Conservation (phyloP, 2,113 vertebrate genomes). For the Passer domesticus region DNA sequence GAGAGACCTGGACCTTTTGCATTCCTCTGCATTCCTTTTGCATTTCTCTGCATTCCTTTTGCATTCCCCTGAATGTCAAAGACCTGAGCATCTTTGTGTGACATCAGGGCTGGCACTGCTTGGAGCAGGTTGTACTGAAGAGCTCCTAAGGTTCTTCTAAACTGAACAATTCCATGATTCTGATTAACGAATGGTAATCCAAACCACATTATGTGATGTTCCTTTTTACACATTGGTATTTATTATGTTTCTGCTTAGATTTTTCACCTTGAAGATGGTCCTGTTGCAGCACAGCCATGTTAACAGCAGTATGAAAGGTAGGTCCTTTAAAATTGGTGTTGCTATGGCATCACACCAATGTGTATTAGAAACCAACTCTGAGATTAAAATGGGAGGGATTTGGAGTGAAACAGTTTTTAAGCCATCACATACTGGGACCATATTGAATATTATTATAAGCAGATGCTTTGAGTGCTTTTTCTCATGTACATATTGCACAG, state of each 20-base stretch:
- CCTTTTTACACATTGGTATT: background rate
- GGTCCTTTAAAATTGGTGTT: background rate
- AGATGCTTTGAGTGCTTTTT: background rate
- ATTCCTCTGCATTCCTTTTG: background rate
- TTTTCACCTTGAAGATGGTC: background rate
- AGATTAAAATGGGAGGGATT: background rate
- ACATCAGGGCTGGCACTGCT: fast-evolving
- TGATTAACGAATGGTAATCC: background rate
- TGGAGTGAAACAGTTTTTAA: background rate
- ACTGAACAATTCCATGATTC: background rate
- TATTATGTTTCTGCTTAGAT: background rate
- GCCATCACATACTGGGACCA: background rate
- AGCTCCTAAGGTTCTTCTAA: background rate
- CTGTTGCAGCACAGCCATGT: background rate
- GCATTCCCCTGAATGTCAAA: background rate
- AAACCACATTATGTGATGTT: background rate
- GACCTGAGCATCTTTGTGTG: background rate
- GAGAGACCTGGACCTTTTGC: background rate
- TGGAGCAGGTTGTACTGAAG: background rate
- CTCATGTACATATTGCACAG: background rate
- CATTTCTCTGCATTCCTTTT: background rate
- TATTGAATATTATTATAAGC: background rate
- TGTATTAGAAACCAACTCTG: background rate
- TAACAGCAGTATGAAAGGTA: background rate
- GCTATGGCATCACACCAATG: background rate